These are phyloP conservation scores for Elanus axillaris DNA, from an alignment of 2,113 vertebrate genomes.

Conservation along the genomic window DNA sequence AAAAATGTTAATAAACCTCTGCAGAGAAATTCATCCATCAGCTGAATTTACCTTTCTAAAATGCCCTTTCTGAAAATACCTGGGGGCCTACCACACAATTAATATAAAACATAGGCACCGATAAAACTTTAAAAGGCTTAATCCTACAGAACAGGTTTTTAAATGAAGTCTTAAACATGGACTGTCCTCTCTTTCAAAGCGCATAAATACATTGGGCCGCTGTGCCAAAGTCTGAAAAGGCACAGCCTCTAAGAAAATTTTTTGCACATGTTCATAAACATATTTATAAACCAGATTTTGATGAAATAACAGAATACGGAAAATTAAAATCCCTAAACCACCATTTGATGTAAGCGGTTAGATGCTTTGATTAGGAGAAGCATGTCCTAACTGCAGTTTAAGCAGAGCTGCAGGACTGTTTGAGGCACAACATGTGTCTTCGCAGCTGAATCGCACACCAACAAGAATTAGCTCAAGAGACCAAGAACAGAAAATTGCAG, in stretches of 20 bases:
- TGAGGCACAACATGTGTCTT: not conserved
- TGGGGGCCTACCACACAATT: not conserved
- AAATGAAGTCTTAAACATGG: conserved; percentile 1
- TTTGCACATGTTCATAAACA: not conserved
- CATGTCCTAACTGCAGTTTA: not conserved
- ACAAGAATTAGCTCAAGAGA: not conserved
- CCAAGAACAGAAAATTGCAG: not conserved
- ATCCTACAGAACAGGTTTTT: not conserved
- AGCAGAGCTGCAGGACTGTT: not conserved
- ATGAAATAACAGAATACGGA: not conserved
- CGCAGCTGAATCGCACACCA: not conserved
- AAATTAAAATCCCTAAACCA: not conserved
- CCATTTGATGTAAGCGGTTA: not conserved
- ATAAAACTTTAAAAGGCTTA: conserved; percentile 12
- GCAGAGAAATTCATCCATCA: conserved; percentile 55
- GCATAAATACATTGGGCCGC: not conserved
- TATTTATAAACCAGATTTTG: not conserved
- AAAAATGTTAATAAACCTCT: conserved; percentile 62
- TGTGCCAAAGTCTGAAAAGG: not conserved
- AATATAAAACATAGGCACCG: not conserved
- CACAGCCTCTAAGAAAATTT: not conserved
- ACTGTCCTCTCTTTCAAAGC: not conserved
- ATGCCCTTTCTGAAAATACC: conserved; percentile 34
- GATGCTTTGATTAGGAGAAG: not conserved
- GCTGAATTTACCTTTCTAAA: conserved; percentile 50